Evolutionary conservation across 1,140 invertebrate species (phyloP).

Genomic region (Elymnias hypermnestra): DNA sequence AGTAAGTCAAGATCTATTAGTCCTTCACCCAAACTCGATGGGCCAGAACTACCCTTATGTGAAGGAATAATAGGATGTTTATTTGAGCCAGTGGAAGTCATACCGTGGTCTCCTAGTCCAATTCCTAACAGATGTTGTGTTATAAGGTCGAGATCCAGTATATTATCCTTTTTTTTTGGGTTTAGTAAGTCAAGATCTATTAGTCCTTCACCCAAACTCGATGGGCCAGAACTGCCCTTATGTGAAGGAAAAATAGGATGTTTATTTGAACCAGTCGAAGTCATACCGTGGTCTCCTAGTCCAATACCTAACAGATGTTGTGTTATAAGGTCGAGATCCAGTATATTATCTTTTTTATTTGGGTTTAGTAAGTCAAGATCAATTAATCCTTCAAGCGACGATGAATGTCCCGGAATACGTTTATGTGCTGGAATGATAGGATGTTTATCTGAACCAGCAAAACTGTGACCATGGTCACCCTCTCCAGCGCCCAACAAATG

Average conservation of each 20-base stretch:
- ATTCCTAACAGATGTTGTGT: too few species aligned
- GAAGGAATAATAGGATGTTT: constrained; percentile 10
- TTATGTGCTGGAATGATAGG: constrained; percentile 8
- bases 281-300: neutral
- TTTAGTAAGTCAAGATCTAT: constrained; percentile 20
- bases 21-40: neutral
- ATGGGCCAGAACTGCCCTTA: neutral
- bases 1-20: constrained; percentile 11
- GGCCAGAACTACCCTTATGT: neutral
- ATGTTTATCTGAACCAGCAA: constrained; percentile 10
- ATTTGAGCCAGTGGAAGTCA: constrained; percentile 4
- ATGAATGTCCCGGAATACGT: neutral
- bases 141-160: constrained; percentile 7
- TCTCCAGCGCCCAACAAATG: too few species aligned
- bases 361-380: constrained; percentile 9
- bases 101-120: constrained; percentile 1
- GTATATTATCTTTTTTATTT: constrained; percentile 8
- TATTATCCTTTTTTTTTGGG: constrained; percentile 14
- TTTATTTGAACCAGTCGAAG: too few species aligned
- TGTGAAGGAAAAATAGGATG: neutral
- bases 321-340: constrained; percentile 1
- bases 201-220: constrained; percentile 15
- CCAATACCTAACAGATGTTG: constrained; percentile 7
- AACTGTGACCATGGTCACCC: constrained; percentile 4
- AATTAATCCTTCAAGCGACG: constrained; percentile 6